Conservation (phyloP, 2,113 vertebrate species). For the Syrrhaptes paradoxus region DNA sequence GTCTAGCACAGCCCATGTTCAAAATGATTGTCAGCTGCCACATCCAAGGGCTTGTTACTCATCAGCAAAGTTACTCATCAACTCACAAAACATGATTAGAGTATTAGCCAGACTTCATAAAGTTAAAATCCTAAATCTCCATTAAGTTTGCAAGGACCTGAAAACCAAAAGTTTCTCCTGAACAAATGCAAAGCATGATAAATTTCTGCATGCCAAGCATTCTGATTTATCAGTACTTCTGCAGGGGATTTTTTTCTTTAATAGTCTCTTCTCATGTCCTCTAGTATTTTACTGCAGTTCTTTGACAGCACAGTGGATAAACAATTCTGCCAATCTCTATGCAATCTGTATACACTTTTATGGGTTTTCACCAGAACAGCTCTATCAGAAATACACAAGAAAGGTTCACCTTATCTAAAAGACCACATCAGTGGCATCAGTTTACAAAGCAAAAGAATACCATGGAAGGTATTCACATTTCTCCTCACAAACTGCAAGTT, state of each 20-base stretch:
- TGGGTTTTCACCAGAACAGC: neutral
- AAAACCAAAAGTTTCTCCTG: neutral
- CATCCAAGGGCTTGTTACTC: neutral
- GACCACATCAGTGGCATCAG: neutral
- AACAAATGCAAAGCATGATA: neutral
- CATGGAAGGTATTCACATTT: neutral
- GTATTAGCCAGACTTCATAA: neutral
- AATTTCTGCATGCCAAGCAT: neutral
- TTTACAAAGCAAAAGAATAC: neutral
- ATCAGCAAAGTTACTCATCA: neutral
- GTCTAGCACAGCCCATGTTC: neutral
- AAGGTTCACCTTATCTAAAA: neutral
- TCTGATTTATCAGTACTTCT: neutral
- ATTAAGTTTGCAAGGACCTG: neutral
- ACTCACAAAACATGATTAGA: neutral
- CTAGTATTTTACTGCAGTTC: neutral
- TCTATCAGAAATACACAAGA: neutral
- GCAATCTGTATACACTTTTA: neutral
- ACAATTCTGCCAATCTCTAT: neutral
- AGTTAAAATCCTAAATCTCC: neutral
- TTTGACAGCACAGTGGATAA: neutral
- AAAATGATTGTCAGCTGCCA: neutral
- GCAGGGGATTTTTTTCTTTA: neutral
- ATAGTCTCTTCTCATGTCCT: neutral
- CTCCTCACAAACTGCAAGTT: neutral